Evolutionary conservation across 1,140 invertebrate genomes (phyloP), one percentile per base, ranked within the genome.

Genomic region (Drosophila tsacasi): DNA sequence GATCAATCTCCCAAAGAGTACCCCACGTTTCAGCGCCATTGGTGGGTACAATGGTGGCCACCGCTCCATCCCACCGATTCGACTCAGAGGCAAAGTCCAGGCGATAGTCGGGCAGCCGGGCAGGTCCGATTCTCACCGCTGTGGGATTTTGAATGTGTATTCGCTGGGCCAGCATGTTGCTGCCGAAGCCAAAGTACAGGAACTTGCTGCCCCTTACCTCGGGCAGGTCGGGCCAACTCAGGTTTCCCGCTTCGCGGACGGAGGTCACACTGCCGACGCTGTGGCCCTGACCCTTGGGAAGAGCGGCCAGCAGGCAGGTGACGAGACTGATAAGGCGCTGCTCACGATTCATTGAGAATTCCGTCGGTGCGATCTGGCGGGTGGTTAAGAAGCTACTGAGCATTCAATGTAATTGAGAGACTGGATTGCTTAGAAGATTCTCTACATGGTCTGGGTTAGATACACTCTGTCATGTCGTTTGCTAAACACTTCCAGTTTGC

Each of bases 111-210:
- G 83, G 13, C 0, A 91, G 57, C 0, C 57, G 40, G 12, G 76
- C 82, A 6, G 79, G 62, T 0, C 84, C 72, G 12, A 90, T 40
- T 15, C 73, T 37, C 10, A 46, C 19, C 7, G 91, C 65, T 3
- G 79, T 78, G 25, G 90, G 82, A 25, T 92, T 83, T 44, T 81
- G 62, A 21, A 83, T 80, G 44, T 91, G 91, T 23, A 92, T 92
- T 1, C 91, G 57, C 27, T 79, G 46, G 3, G 73, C 59, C 54
- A 92, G 42, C 85, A 92, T 84, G 44, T 92, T 92, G 62, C 91
- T 92, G 1, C 91, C 91, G 61, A 79, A 92, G 12, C 89, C 89
- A 62, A 92, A 92, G 57, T 92, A 92, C 23, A 78, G 69, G 58
- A 92, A 92, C 19, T 69, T 80, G 19, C 67, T 27, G 2, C 80